These are phyloP conservation scores for Homarus americanus DNA, from an alignment of 1,140 invertebrate species.

Conservation along the genomic window DNA sequence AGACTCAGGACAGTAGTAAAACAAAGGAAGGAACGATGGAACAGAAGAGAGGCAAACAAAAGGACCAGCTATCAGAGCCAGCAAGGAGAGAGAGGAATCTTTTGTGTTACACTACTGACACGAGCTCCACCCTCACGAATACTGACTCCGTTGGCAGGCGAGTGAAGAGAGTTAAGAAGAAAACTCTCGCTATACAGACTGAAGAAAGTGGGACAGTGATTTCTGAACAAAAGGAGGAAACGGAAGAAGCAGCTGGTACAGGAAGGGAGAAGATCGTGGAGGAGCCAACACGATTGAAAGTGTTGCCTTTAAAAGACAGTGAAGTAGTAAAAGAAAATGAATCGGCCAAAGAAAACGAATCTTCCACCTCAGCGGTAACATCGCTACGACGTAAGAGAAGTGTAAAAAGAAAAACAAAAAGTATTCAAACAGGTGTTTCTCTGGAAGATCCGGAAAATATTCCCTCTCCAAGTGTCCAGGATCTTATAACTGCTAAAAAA, in stretches of 20 bases:
- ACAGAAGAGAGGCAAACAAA: not conserved
- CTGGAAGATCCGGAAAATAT: not conserved
- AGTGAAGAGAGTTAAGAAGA: conserved; percentile 35
- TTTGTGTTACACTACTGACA: conserved; percentile 50
- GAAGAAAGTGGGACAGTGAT: conserved; percentile 6
- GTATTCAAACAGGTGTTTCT: conserved; percentile 32
- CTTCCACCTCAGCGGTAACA: conserved; percentile 9
- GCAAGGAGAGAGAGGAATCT: not conserved
- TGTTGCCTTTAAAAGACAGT: not conserved
- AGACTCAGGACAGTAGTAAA: conserved; percentile 3
- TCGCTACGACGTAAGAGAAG: conserved; percentile 33
- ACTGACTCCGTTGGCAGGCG: conserved; percentile 39
- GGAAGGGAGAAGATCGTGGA: conserved; percentile 4
- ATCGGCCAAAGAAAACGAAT: conserved; percentile 25
- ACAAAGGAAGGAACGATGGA: not conserved
- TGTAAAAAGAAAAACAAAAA: conserved; percentile 24
- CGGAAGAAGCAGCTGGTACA: not conserved
- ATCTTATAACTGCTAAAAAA: not conserved
- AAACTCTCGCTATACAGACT: conserved; percentile 43
- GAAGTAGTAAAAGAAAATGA: not conserved
- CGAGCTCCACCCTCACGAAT: conserved; percentile 52
- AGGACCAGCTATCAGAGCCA: not conserved
- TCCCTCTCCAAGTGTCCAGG: not conserved
- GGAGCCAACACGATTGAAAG: not conserved
- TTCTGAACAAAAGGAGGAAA: conserved; percentile 44